phyloP scores from a whole-genome alignment of 2,888 invertebrate genomes.

The Hydrotaea diabolus region DNA sequence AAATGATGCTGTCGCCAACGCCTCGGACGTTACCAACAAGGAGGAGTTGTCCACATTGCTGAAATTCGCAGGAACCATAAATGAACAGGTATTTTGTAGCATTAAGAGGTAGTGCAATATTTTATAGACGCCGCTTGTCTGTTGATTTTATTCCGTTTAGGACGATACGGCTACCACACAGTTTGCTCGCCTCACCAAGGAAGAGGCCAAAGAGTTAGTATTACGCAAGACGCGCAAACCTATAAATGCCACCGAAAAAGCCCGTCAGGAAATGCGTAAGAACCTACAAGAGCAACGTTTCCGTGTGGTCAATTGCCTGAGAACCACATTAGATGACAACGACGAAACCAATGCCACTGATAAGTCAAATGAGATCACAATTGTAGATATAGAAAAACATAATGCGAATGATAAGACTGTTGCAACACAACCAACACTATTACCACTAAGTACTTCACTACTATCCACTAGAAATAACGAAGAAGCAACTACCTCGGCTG shows the following conservation, averaged over 20 bases:
- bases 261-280: conserved; percentile 81
- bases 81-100: conserved; percentile 82
- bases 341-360: conserved; percentile 74
- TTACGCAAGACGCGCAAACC: conserved; percentile 80
- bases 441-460: neutral
- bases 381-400: conserved; percentile 83
- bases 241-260: conserved; percentile 80
- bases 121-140: too few species aligned
- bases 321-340: conserved; percentile 78
- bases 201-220: conserved; percentile 81
- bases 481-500: conserved; percentile 44
- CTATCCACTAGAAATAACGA: neutral
- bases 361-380: conserved; percentile 78
- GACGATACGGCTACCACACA: conserved; percentile 81
- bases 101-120: too few species aligned
- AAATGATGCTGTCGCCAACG: conserved; percentile 64
- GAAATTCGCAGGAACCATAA: conserved; percentile 88
- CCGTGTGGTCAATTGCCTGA: conserved; percentile 83
- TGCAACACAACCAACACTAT: conserved; percentile 29
- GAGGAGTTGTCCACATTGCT: conserved; percentile 84
- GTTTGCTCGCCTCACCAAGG: conserved; percentile 81
- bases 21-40: conserved; percentile 67
- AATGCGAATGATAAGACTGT: conserved; percentile 54
- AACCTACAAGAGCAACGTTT: conserved; percentile 82
- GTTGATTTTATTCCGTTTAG: conserved; percentile 71